Percentiles rank a stretch among this genome's conserved stretches.
Conservation (phyloP, 1,140 invertebrate species). For the Tribolium castaneum region DNA sequence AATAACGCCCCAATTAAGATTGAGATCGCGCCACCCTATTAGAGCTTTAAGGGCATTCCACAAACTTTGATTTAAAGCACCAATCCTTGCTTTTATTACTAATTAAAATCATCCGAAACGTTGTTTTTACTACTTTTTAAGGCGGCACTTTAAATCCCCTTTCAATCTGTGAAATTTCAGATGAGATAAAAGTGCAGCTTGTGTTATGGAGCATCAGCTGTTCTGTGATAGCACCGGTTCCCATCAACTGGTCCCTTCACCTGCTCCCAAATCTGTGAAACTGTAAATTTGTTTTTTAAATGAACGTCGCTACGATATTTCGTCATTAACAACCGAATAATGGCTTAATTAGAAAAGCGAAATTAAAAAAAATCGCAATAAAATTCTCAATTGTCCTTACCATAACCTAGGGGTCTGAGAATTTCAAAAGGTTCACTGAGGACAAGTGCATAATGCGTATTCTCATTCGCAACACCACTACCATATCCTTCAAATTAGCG, state of each 20-base stretch:
- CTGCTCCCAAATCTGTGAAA: conserved; percentile 44
- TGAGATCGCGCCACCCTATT: conserved; percentile 8
- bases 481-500: conserved; percentile 36
- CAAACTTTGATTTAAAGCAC: conserved; percentile 4
- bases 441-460: neutral
- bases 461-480: neutral
- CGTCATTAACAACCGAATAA: neutral
- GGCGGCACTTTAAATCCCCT: neutral
- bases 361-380: neutral
- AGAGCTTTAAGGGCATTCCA: neutral
- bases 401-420: neutral
- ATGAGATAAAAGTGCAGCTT: conserved; percentile 10
- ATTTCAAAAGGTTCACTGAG: neutral
- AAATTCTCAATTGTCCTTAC: neutral
- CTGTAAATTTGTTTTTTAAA: conserved; percentile 16
- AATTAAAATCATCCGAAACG: conserved; percentile 14
- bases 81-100: neutral
- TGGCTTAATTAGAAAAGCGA: too few species aligned
- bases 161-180: conserved; percentile 32
- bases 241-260: conserved; percentile 40
- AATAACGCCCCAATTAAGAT: conserved; percentile 14
- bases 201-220: conserved; percentile 41
- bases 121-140: neutral
- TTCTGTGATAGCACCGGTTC: conserved; percentile 30
- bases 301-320: neutral